These are phyloP conservation scores for Drosophila neonasuta DNA, from an alignment of 2,888 invertebrate genomes.

Conservation along the genomic window DNA sequence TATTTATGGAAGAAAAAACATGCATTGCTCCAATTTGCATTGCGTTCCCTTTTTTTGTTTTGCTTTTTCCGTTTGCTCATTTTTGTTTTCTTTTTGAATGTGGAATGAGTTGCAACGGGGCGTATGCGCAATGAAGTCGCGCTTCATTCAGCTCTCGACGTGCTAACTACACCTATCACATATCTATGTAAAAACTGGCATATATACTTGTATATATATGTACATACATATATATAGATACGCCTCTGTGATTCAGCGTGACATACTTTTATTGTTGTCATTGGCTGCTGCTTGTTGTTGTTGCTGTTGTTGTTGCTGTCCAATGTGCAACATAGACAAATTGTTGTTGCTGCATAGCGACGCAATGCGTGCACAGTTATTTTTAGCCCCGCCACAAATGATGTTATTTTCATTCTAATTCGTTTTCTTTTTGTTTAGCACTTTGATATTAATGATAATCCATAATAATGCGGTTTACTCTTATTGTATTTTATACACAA, in stretches of 20 bases:
- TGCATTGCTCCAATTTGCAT: background rate
- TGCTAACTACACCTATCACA: conserved; percentile 16
- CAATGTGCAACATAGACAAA: conserved; percentile 45
- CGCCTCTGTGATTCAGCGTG: conserved; percentile 72
- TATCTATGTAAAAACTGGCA: conserved; percentile 6
- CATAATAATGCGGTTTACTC: conserved; percentile 16
- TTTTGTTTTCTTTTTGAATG: background rate
- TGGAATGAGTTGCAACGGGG: conserved; percentile 26
- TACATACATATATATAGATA: conserved; percentile 22
- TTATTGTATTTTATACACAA: conserved; percentile 2
- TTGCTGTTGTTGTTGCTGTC: conserved; percentile 12
- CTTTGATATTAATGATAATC: conserved; percentile 39
- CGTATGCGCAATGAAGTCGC: conserved; percentile 38
- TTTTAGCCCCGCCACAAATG: conserved; percentile 51
- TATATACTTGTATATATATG: background rate
- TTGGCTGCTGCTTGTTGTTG: conserved; percentile 42
- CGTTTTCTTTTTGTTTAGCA: conserved; percentile 34
- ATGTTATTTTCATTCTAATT: conserved; percentile 25
- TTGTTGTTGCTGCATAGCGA: conserved; percentile 46
- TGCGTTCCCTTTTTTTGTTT: background rate
- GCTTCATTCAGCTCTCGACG: conserved; percentile 18
- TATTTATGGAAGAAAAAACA: background rate
- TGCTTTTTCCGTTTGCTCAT: background rate
- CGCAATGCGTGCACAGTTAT: conserved; percentile 63
- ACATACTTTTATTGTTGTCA: conserved; percentile 71